These are phyloP conservation scores for Monodelphis domestica DNA, from an alignment of 2,797 vertebrate species.

Conservation along the genomic window DNA sequence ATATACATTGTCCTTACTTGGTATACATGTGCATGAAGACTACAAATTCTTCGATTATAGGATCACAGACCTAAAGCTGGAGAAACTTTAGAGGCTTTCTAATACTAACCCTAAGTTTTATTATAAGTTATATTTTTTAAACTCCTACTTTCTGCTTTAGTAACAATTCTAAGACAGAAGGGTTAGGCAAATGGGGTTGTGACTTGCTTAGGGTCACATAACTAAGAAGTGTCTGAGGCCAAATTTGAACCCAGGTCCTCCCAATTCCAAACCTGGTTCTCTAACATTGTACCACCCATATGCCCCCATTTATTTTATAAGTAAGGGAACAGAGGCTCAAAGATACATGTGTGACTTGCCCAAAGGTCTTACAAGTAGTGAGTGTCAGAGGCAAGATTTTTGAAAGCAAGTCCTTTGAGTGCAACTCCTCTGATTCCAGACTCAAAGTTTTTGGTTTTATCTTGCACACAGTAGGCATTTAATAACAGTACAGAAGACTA, in stretches of 20 bases:
- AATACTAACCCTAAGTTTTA: background rate
- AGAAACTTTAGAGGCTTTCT: background rate
- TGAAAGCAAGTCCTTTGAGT: too few species aligned
- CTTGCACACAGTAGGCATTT: background rate
- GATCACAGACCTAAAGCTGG: background rate
- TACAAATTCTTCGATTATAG: background rate
- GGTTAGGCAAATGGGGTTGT: too few species aligned
- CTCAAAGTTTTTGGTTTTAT: background rate
- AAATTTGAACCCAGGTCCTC: too few species aligned
- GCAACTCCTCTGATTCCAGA: background rate
- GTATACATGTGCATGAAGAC: background rate
- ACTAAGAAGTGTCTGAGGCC: too few species aligned
- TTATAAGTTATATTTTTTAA: too few species aligned
- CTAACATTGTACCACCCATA: too few species aligned
- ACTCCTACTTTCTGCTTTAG: too few species aligned
- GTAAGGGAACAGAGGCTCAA: background rate
- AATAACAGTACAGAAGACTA: background rate
- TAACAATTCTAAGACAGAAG: too few species aligned
- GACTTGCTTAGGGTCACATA: too few species aligned
- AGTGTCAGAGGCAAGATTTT: background rate
- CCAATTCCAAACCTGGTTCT: too few species aligned
- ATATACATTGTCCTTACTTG: background rate
- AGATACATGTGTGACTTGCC: background rate
- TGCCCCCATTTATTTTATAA: background rate
- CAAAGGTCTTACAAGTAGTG: background rate